A percentile compares a stretch with the other conserved stretches of the same genome.
phyloP scores from a whole-genome alignment of 2,113 vertebrate species.

The Lutjanus erythropterus region DNA sequence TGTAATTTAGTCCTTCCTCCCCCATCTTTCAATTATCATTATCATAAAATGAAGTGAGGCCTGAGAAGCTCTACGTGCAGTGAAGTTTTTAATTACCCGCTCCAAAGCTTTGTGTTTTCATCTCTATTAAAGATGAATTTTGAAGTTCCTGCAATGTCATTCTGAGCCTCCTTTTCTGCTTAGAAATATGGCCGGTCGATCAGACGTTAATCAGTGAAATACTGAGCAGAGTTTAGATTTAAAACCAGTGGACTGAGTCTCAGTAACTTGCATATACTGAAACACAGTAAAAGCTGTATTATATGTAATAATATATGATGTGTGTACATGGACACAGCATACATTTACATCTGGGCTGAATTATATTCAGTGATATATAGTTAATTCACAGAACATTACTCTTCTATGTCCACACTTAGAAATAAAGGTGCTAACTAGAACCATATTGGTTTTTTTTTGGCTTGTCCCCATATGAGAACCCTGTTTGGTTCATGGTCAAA shows the following conservation, averaged over 20 bases:
- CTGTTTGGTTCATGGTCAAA: too few relatives aligned
- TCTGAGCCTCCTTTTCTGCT: slow-evolving; percentile 39
- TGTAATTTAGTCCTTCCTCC: slow-evolving; percentile 78
- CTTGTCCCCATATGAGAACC: too few relatives aligned
- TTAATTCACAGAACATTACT: neutral
- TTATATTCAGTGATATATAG: neutral
- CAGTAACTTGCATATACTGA: neutral
- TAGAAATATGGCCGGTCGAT: slow-evolving; percentile 48
- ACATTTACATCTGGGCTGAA: neutral
- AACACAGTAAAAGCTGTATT: neutral
- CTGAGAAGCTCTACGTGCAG: slow-evolving; percentile 74
- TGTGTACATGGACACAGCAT: neutral
- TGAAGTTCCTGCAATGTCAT: slow-evolving; percentile 67
- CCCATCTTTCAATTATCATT: slow-evolving; percentile 85
- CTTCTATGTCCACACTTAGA: too few relatives aligned
- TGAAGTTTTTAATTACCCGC: slow-evolving; percentile 83
- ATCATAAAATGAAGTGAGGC: slow-evolving; percentile 82
- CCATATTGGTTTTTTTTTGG: too few relatives aligned
- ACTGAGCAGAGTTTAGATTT: slow-evolving; percentile 48
- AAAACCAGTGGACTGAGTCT: slow-evolving; percentile 27
- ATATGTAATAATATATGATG: neutral
- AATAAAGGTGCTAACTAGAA: too few relatives aligned
- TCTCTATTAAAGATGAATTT: slow-evolving; percentile 80
- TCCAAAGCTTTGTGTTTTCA: slow-evolving; percentile 80
- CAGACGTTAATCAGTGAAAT: slow-evolving; percentile 58